Evolutionary conservation across 2,113 vertebrate genomes (phyloP).

Genomic region (Notothenia coriiceps): DNA sequence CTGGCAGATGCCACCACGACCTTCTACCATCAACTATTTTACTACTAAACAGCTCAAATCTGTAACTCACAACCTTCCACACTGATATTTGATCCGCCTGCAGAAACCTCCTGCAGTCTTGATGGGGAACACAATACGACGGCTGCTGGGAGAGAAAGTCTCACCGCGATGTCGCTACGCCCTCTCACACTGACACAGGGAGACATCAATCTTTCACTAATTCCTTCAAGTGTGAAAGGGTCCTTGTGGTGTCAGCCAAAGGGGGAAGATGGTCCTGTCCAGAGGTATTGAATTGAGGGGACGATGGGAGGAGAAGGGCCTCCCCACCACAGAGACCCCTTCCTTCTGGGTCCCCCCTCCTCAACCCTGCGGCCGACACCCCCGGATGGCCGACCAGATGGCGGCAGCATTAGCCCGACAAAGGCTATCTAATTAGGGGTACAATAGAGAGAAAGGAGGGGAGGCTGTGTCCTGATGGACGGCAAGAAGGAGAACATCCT

Average conservation of each 20-base stretch:
- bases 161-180: slow-evolving; percentile 42
- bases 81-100: slow-evolving; percentile 43
- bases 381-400: slow-evolving; percentile 84
- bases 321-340: slow-evolving; percentile 43
- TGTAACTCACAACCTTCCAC: slow-evolving; percentile 24
- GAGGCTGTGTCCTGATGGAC: slow-evolving; percentile 69
- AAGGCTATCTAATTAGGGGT: slow-evolving; percentile 86
- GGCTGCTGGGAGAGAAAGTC: slow-evolving; percentile 59
- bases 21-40: slow-evolving; percentile 12
- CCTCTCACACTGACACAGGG: slow-evolving; percentile 60
- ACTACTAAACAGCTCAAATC: slow-evolving; percentile 16
- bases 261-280: slow-evolving; percentile 69
- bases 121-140: slow-evolving; percentile 34
- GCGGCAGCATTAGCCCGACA: slow-evolving; percentile 85
- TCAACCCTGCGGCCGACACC: slow-evolving; percentile 58
- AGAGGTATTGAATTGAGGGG: slow-evolving; percentile 68
- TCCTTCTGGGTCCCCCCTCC: slow-evolving; percentile 52
- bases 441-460: slow-evolving; percentile 79
- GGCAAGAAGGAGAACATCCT: slow-evolving; percentile 63
- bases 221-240: slow-evolving; percentile 87
- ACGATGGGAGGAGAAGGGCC: slow-evolving; percentile 63
- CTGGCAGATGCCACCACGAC: slow-evolving; percentile 8
- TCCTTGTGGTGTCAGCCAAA: slow-evolving; percentile 78
- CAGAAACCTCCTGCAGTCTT: slow-evolving; percentile 32
- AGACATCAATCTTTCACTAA: slow-evolving; percentile 87